Evolutionary conservation across 2,113 vertebrate genomes (phyloP), one percentile per base, ranked within the genome.

Genomic region (Carettochelys insculpta): DNA sequence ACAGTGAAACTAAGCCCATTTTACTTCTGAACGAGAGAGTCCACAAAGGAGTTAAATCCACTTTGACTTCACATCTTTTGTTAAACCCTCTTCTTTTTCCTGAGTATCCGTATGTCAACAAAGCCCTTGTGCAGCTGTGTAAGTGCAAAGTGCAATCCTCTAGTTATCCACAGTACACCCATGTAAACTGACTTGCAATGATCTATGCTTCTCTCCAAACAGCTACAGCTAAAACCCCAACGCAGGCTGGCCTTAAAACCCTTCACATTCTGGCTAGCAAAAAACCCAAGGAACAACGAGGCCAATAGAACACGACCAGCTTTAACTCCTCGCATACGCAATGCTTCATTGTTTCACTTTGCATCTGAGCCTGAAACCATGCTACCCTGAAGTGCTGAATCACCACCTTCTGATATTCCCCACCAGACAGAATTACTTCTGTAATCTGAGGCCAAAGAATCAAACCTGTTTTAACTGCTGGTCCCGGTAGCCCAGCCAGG

Each of bases 401-500:
- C 10, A 0, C 71, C 16, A 43, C 50, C 80, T 91, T 47, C 47
- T 65, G 53, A 14, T 41, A 51, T 82, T 91, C 68, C 34, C 43
- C 20, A 29, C 50, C 52, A 80, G 52, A 54, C 53, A 5, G 16
- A 29, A 27, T 52, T 85, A 27, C 3, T 6, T 0, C n/a, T 61
- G 3, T 16, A 85, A 10, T n/a, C 34, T n/a, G 20, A 90, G 43
- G 54, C 1, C 3, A 11, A 65, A 50, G 34, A 80, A 54, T 83
- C 91, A 90, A 82, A 98, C 98, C 97, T 98, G 94, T 90, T 96
- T 97, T 84, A 98, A 95, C 47, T 88, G 97, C 93, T 98, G 87
- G 50, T 99, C 98, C 11, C 98, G 92, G 96, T 98, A 98, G 52
- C 97, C 98, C 5, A 98, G 96, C 96, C 98, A 98, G 68, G 97